Evolutionary conservation across 2,797 vertebrate genomes (phyloP).

Genomic region (Mycteria americana): DNA sequence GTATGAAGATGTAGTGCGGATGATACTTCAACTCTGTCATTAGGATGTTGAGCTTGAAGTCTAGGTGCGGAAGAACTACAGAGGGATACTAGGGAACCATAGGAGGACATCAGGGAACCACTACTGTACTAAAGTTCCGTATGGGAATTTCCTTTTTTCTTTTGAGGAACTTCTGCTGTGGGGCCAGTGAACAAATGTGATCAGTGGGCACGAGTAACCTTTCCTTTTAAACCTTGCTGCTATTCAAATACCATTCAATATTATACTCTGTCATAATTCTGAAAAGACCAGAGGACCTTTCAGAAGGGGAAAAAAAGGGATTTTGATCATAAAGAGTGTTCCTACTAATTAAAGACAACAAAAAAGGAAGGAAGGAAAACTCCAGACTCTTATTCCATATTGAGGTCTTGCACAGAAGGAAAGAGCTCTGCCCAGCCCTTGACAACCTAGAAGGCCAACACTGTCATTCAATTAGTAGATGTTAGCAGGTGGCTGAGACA

Average conservation of each 20-base stretch:
- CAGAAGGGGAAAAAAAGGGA: neutral
- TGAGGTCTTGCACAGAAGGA: neutral
- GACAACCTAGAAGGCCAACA: neutral
- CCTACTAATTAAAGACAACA: neutral
- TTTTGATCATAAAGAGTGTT: neutral
- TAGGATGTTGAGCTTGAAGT: neutral
- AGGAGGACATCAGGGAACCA: neutral
- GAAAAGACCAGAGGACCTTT: neutral
- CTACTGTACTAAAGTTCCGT: neutral
- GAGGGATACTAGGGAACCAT: neutral
- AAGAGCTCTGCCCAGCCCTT: neutral
- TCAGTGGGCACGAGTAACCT: neutral
- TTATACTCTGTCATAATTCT: neutral
- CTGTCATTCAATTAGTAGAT: neutral
- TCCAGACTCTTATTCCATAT: neutral
- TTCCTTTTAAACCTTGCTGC: neutral
- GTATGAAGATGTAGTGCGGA: neutral
- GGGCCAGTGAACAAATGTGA: neutral
- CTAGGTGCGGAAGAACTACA: neutral
- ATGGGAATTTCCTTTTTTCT: neutral
- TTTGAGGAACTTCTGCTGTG: neutral
- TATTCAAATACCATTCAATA: neutral
- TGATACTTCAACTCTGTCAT: neutral
- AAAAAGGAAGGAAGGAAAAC: neutral
- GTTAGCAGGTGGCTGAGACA: neutral